These are phyloP conservation scores for Mnemiopsis leidyi DNA, from an alignment of 37 sponge, comb jelly and placozoan species.

Conservation along the genomic window DNA sequence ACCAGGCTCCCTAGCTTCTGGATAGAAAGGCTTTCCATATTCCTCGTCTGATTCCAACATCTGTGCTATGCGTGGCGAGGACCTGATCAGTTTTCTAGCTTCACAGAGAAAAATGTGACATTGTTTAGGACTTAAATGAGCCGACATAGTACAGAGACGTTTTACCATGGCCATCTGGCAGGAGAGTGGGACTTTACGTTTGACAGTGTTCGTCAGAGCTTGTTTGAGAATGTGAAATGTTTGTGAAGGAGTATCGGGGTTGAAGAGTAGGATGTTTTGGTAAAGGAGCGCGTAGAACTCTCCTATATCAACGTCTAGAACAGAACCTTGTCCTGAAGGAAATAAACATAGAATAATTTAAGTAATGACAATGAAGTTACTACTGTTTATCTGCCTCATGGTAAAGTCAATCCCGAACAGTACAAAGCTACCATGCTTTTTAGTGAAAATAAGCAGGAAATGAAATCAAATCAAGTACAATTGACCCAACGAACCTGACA, in stretches of 20 bases:
- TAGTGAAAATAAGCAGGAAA: too few relatives aligned
- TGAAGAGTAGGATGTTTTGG: conserved; percentile 31
- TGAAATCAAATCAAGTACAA: too few relatives aligned
- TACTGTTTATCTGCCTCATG: too few relatives aligned
- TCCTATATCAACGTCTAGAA: conserved; percentile 35
- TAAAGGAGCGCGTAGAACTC: conserved; percentile 4
- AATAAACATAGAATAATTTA: too few relatives aligned
- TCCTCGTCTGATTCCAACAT: conserved; percentile 48
- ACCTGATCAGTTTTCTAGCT: conserved; percentile 19
- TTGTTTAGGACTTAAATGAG: neutral
- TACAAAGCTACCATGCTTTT: too few relatives aligned
- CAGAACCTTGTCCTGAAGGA: neutral
- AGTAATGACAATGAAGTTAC: too few relatives aligned
- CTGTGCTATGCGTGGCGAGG: neutral
- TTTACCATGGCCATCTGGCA: conserved; percentile 23
- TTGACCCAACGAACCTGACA: conserved; percentile 31
- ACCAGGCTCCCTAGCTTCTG: conserved; percentile 11
- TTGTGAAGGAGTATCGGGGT: neutral
- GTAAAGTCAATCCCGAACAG: too few relatives aligned
- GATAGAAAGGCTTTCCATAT: neutral
- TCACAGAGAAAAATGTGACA: conserved; percentile 23
- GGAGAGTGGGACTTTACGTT: neutral
- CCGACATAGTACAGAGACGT: conserved; percentile 23
- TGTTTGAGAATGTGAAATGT: neutral
- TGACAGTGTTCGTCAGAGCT: neutral